These are phyloP conservation scores for Chrysolina americana DNA, from an alignment of 2,888 invertebrate genomes.

Conservation along the genomic window DNA sequence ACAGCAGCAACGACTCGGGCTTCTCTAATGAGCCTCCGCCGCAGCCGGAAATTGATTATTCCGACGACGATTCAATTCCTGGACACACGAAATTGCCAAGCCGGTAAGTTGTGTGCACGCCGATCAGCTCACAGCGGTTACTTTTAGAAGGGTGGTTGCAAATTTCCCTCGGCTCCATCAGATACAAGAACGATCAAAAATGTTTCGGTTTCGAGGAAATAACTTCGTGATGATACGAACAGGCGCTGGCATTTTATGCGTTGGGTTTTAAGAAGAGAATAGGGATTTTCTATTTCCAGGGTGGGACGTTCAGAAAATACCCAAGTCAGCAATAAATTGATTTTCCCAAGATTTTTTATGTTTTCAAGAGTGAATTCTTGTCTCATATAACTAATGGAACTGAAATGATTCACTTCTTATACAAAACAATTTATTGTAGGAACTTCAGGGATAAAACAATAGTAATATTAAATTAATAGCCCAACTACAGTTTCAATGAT, in stretches of 20 bases:
- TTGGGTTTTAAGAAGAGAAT: neutral
- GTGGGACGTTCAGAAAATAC: no score
- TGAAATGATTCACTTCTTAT: no score
- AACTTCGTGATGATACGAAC: neutral
- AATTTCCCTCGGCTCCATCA: slow-evolving; percentile 30
- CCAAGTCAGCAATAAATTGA: no score
- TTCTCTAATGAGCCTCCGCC: slow-evolving; percentile 91
- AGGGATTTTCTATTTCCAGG: no score
- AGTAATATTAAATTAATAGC: no score
- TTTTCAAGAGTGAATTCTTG: no score
- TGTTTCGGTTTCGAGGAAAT: neutral
- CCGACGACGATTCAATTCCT: slow-evolving; percentile 86
- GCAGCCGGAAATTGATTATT: slow-evolving; percentile 91
- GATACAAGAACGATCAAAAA: neutral
- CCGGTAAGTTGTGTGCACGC: slow-evolving; percentile 67
- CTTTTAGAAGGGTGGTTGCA: slow-evolving; percentile 19
- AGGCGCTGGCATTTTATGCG: neutral
- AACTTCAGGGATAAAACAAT: no score
- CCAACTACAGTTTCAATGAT: no score
- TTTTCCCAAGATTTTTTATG: neutral
- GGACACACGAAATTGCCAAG: slow-evolving; percentile 74
- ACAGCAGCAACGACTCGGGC: slow-evolving; percentile 93
- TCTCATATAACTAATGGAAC: no score
- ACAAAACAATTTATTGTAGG: no score
- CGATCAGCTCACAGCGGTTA: slow-evolving; percentile 29